phyloP scores from a whole-genome alignment of 2,113 vertebrate genomes.

The Cephalopholis sonnerati region DNA sequence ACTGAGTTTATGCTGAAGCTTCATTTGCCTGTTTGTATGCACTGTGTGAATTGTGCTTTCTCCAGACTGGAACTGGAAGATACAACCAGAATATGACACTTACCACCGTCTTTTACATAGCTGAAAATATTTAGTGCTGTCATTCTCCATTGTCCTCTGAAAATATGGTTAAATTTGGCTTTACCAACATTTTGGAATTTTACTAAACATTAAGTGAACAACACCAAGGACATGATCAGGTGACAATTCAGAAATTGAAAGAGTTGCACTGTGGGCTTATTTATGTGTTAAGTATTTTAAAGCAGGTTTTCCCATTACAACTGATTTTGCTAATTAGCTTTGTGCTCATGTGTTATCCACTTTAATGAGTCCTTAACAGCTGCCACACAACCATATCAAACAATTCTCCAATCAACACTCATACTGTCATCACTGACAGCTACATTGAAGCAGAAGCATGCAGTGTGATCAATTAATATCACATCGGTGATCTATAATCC shows the following conservation, averaged over 20 bases:
- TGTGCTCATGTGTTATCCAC: not conserved
- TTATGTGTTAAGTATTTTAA: not conserved
- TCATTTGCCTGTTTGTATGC: no score
- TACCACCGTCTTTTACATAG: no score
- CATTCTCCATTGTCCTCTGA: not conserved
- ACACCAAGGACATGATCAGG: not conserved
- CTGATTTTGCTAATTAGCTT: conserved; percentile 4
- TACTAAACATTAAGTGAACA: not conserved
- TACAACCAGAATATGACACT: no score
- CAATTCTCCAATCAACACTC: conserved; percentile 36
- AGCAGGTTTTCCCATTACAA: not conserved
- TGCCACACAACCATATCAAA: not conserved
- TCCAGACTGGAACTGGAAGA: no score
- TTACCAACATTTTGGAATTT: not conserved
- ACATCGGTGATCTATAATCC: no score
- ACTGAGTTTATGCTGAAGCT: no score
- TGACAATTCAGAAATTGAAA: not conserved
- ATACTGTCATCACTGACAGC: not conserved
- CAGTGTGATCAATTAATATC: not conserved
- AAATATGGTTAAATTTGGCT: not conserved
- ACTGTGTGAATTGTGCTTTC: no score
- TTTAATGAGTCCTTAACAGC: conserved; percentile 29
- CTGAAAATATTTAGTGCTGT: not conserved
- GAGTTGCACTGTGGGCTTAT: not conserved
- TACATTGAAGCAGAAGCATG: not conserved